Evolutionary conservation across 2,888 invertebrate species (phyloP).

Genomic region (Leptinotarsa tumamoca): DNA sequence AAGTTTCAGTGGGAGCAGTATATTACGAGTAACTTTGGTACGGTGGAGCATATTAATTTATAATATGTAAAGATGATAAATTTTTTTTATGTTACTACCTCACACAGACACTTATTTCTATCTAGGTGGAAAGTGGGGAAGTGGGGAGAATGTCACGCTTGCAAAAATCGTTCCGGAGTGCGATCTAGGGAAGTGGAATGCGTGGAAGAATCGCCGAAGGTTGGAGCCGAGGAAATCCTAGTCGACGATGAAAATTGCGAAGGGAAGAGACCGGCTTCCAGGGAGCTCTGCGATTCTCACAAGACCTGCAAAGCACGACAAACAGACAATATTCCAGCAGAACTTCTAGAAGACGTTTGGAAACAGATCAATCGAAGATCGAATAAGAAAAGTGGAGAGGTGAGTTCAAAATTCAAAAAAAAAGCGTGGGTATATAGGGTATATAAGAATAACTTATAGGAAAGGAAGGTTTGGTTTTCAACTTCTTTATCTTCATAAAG

Average conservation of each 20-base stretch:
- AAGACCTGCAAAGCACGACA: slow-evolving; percentile 57
- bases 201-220: slow-evolving; percentile 64
- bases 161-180: slow-evolving; percentile 67
- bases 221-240: slow-evolving; percentile 67
- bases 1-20: too few relatives aligned
- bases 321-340: slow-evolving; percentile 28
- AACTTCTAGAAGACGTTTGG: slow-evolving; percentile 59
- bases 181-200: slow-evolving; percentile 68
- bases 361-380: slow-evolving; percentile 54
- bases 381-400: slow-evolving; percentile 40
- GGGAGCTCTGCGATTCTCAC: slow-evolving; percentile 63
- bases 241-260: slow-evolving; percentile 62
- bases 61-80: too few relatives aligned
- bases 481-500: too few relatives aligned
- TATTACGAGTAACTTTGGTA: too few relatives aligned
- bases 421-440: too few relatives aligned
- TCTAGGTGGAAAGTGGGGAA: slow-evolving; percentile 74
- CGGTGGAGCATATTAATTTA: too few relatives aligned
- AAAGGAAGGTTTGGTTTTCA: too few relatives aligned
- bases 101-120: too few relatives aligned
- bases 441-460: too few relatives aligned
- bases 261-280: slow-evolving; percentile 57
- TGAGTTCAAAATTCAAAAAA: slow-evolving; percentile 17
- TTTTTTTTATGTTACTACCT: too few relatives aligned
- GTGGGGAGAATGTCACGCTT: slow-evolving; percentile 74